Percentiles rank a stretch among this genome's conserved stretches.
These are phyloP conservation scores for Beris morrisii DNA, from an alignment of 2,888 invertebrate genomes.

Conservation along the genomic window DNA sequence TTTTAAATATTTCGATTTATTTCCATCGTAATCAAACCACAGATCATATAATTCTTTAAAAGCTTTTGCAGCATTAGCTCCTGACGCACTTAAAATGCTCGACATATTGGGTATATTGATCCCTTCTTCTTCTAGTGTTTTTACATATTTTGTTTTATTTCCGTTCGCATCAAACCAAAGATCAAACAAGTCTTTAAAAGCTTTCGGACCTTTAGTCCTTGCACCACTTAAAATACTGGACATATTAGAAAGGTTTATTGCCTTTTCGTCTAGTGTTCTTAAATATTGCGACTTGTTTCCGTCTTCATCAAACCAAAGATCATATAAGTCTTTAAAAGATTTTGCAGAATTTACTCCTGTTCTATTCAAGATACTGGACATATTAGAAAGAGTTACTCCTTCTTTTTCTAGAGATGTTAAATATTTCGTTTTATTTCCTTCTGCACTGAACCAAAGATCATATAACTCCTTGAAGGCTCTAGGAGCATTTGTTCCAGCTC, in stretches of 20 bases:
- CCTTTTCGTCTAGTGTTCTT: constrained; percentile 20
- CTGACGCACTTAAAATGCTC: constrained; percentile 16
- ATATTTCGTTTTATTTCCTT: constrained; percentile 32
- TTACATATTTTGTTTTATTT: constrained; percentile 23
- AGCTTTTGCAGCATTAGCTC: constrained; percentile 33
- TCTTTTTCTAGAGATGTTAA: constrained; percentile 18
- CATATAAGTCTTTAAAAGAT: constrained; percentile 45
- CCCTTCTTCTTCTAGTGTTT: constrained; percentile 14
- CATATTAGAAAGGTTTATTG: constrained; percentile 12
- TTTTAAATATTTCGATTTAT: constrained; percentile 36
- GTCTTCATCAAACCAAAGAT: constrained; percentile 44
- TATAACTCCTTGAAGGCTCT: constrained; percentile 41
- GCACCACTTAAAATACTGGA: constrained; percentile 26
- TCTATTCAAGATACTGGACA: constrained; percentile 38
- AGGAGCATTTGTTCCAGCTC: constrained; percentile 27
- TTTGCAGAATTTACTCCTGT: constrained; percentile 34
- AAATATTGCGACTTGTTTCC: constrained; percentile 38
- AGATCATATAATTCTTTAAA: constrained; percentile 40
- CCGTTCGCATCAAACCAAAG: constrained; percentile 32
- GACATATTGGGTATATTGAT: constrained; percentile 14
- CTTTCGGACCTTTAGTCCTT: constrained; percentile 33
- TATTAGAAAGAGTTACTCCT: constrained; percentile 13
- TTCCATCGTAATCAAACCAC: constrained; percentile 42
- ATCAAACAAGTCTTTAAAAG: constrained; percentile 19
- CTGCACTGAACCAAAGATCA: constrained; percentile 39